These are phyloP conservation scores for Eristalis intricaria DNA, from an alignment of 2,888 invertebrate genomes.

Conservation along the genomic window DNA sequence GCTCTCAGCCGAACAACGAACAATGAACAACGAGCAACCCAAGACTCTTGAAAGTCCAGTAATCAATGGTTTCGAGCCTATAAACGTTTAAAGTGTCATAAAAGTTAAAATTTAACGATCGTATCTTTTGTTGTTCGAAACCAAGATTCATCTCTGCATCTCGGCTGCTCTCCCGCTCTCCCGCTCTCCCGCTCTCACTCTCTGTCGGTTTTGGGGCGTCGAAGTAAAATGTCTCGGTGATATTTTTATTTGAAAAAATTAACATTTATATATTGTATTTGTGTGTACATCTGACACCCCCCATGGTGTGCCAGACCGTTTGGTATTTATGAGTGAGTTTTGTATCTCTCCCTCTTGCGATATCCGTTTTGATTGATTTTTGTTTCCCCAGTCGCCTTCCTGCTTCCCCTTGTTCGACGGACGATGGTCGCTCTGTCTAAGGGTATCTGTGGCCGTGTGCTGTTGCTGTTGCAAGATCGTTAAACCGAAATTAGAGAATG, in stretches of 20 bases:
- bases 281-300: conserved; percentile 25
- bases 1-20: background rate
- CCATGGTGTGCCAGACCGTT: conserved; percentile 30
- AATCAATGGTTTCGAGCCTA: conserved; percentile 35
- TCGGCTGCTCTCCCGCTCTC: background rate
- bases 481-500: conserved; percentile 19
- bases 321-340: conserved; percentile 33
- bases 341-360: background rate
- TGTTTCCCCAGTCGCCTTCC: background rate
- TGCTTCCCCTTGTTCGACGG: background rate
- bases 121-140: conserved; percentile 8
- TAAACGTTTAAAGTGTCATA: conserved; percentile 44
- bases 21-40: no score
- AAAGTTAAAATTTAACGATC: conserved; percentile 33
- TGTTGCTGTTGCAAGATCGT: background rate
- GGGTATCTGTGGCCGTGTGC: background rate
- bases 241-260: conserved; percentile 38
- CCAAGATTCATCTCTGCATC: background rate
- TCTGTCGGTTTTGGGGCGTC: conserved; percentile 4
- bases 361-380: conserved; percentile 27
- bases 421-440: background rate
- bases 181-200: background rate
- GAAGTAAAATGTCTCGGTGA: conserved; percentile 23
- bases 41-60: conserved; percentile 7
- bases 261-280: background rate